Evolutionary conservation across 1,140 invertebrate species (phyloP), one percentile per base, ranked within the genome.

Genomic region (Aphis craccivora): DNA sequence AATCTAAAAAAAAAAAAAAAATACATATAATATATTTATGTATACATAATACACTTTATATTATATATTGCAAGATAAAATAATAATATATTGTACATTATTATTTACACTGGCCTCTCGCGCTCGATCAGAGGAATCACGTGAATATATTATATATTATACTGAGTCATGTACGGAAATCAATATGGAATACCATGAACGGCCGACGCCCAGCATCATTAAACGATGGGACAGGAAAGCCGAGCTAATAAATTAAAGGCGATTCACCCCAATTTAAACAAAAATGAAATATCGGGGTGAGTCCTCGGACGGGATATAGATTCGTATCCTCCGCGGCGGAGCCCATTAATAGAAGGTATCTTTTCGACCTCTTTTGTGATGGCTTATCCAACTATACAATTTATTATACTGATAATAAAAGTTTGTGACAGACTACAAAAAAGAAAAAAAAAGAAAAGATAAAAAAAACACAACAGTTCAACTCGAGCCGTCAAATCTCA

Each of bases 321-420:
- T 76, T 76, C 30, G 60, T n/a, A 76, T 76, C 60, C 4, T 76
- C 14, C 30, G 14, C 30, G 60, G 60, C 1, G 14, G 60, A 76
- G 30, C 30, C 60, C 30, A 76, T 76, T 76, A 76, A 76, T n/a
- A n/a, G 60, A 76, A 76, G 60, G 60, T 76, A 76, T 76, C 60
- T 76, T 67, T 76, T 76, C 60, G 30, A 76, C 60, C 60, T 76
- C 60, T 76, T 76, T 76, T 35, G n/a, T 35, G 60, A 76, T 35
- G 60, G 60, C 60, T 76, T 76, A 76, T 76, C 60, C 60, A 76
- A 76, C 60, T 20, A 76, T n/a, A n/a, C 60, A n/a, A 76, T 76
- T 76, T 76, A 76, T 76, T 76, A 76, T 18, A 76, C n/a, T 76
- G 60, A 76, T 76, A 76, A 76, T 18, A 76, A n/a, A 76, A 76